A percentile compares a stretch with the other conserved stretches of the same genome.
phyloP scores from a whole-genome alignment of 2,797 vertebrate species.

The Tauraco hartlaubi region DNA sequence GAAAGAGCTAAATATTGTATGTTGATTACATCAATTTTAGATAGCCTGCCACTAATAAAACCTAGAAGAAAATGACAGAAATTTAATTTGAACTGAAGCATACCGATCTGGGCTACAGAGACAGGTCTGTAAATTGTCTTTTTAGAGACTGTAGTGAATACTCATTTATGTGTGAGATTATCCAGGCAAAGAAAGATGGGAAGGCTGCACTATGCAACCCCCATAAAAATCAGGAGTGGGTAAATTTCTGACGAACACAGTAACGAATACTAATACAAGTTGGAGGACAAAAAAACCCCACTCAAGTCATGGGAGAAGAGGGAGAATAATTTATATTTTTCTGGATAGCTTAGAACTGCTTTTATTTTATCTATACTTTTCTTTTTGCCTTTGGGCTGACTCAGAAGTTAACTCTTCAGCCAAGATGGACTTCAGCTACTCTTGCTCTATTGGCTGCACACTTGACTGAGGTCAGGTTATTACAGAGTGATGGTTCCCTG shows the following conservation, averaged over 20 bases:
- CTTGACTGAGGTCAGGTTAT: not conserved
- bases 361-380: not conserved
- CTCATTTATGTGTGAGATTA: not conserved
- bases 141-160: not conserved
- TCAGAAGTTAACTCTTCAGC: not conserved
- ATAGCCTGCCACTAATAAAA: not conserved
- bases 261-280: not conserved
- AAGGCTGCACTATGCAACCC: not conserved
- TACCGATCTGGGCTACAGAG: not conserved
- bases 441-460: not conserved
- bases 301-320: not conserved
- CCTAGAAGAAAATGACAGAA: not conserved
- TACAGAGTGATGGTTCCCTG: not conserved
- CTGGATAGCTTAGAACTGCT: not conserved
- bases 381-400: not conserved
- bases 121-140: not conserved
- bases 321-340: not conserved
- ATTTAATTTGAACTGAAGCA: not conserved
- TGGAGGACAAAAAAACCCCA: rapidly evolving
- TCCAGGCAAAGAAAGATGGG: not conserved
- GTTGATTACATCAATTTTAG: not conserved
- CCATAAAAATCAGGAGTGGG: not conserved
- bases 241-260: not conserved
- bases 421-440: not conserved
- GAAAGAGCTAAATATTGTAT: not conserved